These are phyloP conservation scores for Teleogryllus occipitalis DNA, from an alignment of 1,140 invertebrate genomes.

Conservation along the genomic window DNA sequence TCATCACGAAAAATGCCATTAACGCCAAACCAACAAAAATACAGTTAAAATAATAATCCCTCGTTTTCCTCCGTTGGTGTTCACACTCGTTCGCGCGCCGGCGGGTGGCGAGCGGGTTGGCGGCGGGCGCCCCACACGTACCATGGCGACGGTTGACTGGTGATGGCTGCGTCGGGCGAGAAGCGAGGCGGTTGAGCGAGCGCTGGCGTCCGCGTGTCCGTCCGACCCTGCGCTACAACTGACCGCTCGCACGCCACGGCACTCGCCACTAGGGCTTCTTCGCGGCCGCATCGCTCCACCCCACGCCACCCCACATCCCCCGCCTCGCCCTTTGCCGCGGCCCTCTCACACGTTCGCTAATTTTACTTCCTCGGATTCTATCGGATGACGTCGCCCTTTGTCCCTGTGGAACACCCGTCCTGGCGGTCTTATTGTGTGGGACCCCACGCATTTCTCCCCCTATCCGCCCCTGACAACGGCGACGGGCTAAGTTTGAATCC, in stretches of 20 bases:
- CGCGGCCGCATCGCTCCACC: no score
- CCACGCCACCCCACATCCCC: not conserved
- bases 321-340: no score
- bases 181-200: not conserved
- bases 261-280: not conserved
- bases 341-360: not conserved
- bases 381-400: not conserved
- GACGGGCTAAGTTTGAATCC: not conserved
- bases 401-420: not conserved
- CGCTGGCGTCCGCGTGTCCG: not conserved
- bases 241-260: not conserved
- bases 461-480: not conserved
- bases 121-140: not conserved
- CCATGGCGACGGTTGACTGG: not conserved
- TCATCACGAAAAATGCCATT: no score
- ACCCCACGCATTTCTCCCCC: not conserved
- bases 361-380: not conserved
- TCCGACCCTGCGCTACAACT: not conserved
- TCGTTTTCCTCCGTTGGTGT: no score
- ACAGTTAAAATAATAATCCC: no score
- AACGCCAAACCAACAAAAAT: no score
- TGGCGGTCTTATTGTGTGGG: not conserved
- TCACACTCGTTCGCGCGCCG: no score
- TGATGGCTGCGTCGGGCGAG: not conserved
- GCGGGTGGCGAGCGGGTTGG: not conserved